Conservation (phyloP, 2,113 vertebrate species). For the Gila orcuttii region DNA sequence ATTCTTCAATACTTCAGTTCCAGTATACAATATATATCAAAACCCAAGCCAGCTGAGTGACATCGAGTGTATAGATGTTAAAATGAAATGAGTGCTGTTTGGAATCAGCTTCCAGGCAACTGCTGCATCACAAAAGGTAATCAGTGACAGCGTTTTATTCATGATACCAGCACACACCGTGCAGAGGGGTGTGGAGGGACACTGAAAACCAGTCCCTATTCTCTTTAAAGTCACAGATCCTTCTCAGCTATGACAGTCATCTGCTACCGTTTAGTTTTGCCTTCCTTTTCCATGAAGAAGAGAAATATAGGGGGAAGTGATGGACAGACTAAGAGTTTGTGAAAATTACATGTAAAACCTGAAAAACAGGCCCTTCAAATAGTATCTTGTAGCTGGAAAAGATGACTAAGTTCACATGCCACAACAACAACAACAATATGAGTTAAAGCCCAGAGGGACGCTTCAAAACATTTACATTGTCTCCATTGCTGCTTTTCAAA, state of each 20-base stretch:
- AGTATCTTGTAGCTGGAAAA: background rate
- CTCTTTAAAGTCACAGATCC: slow-evolving; percentile 2
- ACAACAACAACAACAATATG: background rate
- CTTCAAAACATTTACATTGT: background rate
- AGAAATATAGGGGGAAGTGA: background rate
- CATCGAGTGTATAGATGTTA: slow-evolving; percentile 18
- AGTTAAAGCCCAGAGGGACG: background rate
- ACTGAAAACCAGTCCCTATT: slow-evolving; percentile 11
- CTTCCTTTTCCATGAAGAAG: background rate
- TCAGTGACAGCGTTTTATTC: slow-evolving; percentile 25
- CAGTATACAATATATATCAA: slow-evolving; percentile 38
- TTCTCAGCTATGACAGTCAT: background rate
- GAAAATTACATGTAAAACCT: background rate
- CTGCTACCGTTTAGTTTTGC: background rate
- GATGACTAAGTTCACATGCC: background rate
- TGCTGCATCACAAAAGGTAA: slow-evolving; percentile 60
- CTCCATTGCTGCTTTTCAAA: background rate
- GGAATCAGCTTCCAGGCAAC: slow-evolving; percentile 67
- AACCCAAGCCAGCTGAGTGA: slow-evolving; percentile 59
- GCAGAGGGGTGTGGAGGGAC: background rate
- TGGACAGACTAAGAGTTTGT: background rate
- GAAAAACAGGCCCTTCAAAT: slow-evolving; percentile 37
- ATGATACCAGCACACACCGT: slow-evolving; percentile 23
- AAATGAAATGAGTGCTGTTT: slow-evolving; percentile 62
- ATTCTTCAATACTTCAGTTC: background rate